Evolutionary conservation across 2,888 invertebrate genomes (phyloP).

Genomic region (Pedicia rivosa): DNA sequence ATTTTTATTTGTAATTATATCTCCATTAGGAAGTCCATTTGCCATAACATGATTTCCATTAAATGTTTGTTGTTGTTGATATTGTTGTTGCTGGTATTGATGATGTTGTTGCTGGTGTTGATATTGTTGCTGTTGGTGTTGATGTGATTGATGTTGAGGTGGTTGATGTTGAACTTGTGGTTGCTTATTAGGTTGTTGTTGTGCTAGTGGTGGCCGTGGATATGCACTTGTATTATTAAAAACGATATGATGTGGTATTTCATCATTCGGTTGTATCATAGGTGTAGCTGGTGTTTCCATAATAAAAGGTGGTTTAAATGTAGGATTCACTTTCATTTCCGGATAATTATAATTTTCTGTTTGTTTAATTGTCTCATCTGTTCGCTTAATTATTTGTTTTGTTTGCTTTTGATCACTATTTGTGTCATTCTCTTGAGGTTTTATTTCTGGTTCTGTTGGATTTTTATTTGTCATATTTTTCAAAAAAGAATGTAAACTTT

Average conservation of each 20-base stretch:
- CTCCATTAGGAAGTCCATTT: too few relatives aligned
- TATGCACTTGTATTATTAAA: constrained; percentile 27
- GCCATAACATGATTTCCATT: too few relatives aligned
- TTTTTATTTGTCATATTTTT: constrained; percentile 32
- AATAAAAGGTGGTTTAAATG: constrained; percentile 17
- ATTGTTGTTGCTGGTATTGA: too few relatives aligned
- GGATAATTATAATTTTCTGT: constrained; percentile 7
- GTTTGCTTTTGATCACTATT: not conserved
- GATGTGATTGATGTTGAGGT: too few relatives aligned
- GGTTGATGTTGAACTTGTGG: constrained; percentile 12
- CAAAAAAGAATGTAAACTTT: constrained; percentile 37
- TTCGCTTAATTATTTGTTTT: not conserved
- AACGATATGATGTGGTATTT: constrained; percentile 26
- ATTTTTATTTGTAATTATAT: too few relatives aligned
- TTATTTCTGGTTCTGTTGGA: constrained; percentile 13
- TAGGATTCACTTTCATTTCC: too few relatives aligned
- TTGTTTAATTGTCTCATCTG: not conserved
- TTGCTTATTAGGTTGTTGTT: too few relatives aligned
- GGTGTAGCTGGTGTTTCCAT: constrained; percentile 26
- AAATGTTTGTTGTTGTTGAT: too few relatives aligned
- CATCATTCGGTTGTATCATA: constrained; percentile 11
- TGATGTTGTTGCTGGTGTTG: too few relatives aligned
- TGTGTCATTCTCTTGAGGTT: not conserved
- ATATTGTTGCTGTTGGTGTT: too few relatives aligned
- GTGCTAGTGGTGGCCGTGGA: constrained; percentile 12